Evolutionary conservation across 2,888 invertebrate species (phyloP).

Genomic region (Resseliella maxima): DNA sequence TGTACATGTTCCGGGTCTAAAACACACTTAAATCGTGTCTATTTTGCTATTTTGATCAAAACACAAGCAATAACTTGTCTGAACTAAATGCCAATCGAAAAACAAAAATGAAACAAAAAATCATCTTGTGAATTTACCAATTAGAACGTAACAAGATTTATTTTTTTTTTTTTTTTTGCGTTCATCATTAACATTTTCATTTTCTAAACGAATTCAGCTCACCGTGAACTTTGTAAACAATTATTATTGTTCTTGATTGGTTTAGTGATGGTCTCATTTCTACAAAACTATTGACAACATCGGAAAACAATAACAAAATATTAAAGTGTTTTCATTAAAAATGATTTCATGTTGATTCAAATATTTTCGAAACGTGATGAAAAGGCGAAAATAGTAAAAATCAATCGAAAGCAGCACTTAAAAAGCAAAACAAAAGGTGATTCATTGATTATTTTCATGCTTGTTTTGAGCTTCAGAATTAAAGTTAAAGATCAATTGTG

Average conservation of each 20-base stretch:
- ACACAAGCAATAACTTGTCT: background rate
- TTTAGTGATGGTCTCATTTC: conserved; percentile 29
- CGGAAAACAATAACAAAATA: conserved; percentile 28
- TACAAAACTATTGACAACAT: background rate
- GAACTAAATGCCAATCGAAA: background rate
- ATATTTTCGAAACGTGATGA: conserved; percentile 28
- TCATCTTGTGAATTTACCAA: conserved; percentile 48
- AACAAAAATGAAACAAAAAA: conserved; percentile 12
- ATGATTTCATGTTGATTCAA: conserved; percentile 1
- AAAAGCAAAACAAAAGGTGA: background rate
- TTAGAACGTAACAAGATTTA: conserved; percentile 48
- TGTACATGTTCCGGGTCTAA: background rate
- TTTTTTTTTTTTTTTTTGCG: background rate
- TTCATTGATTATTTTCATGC: background rate
- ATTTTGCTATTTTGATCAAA: background rate
- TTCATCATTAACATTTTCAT: background rate
- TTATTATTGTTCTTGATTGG: conserved; percentile 34
- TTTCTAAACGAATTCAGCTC: background rate
- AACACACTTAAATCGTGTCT: background rate
- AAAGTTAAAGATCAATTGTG: conserved; percentile 4
- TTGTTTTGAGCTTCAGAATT: background rate
- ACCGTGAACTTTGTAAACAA: conserved; percentile 14
- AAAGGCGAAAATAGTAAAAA: background rate
- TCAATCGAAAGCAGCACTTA: background rate
- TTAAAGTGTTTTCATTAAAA: conserved; percentile 48